phyloP scores from a whole-genome alignment of 1,140 invertebrate genomes.

The Lordiphosa mommai region DNA sequence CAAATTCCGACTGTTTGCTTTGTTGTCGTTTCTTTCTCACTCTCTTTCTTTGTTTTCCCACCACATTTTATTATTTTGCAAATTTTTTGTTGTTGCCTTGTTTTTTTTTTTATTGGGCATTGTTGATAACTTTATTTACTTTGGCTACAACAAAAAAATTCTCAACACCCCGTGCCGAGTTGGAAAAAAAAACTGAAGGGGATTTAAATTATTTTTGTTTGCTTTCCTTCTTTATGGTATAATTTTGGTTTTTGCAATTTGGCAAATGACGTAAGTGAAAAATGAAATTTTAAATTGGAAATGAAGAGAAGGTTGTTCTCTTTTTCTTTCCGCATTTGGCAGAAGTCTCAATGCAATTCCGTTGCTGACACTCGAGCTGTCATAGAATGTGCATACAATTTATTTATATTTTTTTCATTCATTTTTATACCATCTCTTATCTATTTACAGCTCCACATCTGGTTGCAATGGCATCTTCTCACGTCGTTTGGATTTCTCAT shows the following conservation, averaged over 20 bases:
- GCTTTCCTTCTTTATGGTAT: slow-evolving; percentile 8
- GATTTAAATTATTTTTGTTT: slow-evolving; percentile 35
- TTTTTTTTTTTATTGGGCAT: slow-evolving; percentile 47
- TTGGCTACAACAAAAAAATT: slow-evolving; percentile 38
- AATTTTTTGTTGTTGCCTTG: slow-evolving; percentile 31
- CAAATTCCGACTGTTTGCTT: slow-evolving; percentile 22
- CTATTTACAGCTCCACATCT: slow-evolving; percentile 87
- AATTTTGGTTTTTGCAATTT: slow-evolving; percentile 17
- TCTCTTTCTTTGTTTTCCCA: slow-evolving; percentile 15
- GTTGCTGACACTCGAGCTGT: slow-evolving; percentile 16
- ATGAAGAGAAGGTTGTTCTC: background rate
- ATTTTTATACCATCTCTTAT: slow-evolving; percentile 26
- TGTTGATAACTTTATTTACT: slow-evolving; percentile 75
- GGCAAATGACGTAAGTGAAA: slow-evolving; percentile 30
- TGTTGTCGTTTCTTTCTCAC: slow-evolving; percentile 26
- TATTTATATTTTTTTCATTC: slow-evolving; percentile 15
- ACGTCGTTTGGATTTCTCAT: slow-evolving; percentile 94
- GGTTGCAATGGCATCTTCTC: slow-evolving; percentile 94
- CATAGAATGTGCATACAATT: slow-evolving; percentile 18
- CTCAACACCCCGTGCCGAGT: slow-evolving; percentile 39
- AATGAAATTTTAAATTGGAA: slow-evolving; percentile 13
- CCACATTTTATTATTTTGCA: slow-evolving; percentile 20
- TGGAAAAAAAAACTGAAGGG: too few species aligned
- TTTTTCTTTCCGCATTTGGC: too few species aligned
- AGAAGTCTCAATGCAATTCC: slow-evolving; percentile 20